A percentile compares a stretch with the other conserved stretches of the same genome.
Evolutionary conservation across 1,140 invertebrate species (phyloP).

Genomic region (Sitobion miscanthi): DNA sequence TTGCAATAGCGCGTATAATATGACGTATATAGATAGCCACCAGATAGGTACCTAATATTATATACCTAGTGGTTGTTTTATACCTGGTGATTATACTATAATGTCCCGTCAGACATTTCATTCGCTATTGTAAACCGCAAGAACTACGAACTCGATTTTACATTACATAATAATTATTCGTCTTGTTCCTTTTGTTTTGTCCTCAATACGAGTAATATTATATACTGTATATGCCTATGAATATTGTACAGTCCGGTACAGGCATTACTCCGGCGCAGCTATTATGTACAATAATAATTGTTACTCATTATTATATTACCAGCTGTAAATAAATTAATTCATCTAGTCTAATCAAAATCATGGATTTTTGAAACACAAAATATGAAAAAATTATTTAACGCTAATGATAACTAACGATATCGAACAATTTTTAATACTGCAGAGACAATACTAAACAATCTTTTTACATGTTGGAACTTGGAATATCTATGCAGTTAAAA

Average conservation of each 20-base stretch:
- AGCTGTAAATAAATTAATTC: not conserved
- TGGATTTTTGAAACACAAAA: not conserved
- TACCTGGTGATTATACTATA: not conserved
- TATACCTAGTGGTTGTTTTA: not conserved
- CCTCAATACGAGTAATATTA: not conserved
- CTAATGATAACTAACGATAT: not conserved
- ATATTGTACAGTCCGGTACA: not conserved
- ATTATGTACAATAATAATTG: not conserved
- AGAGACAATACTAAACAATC: not conserved
- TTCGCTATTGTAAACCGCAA: not conserved
- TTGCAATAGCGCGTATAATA: not conserved
- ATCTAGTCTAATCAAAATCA: not conserved
- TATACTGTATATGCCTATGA: not conserved
- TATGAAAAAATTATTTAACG: not conserved
- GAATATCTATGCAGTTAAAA: not conserved
- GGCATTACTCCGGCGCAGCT: too few relatives aligned
- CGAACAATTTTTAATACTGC: not conserved
- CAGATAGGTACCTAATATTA: not conserved
- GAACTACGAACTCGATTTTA: not conserved
- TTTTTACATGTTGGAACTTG: not conserved
- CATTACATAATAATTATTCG: not conserved
- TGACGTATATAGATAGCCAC: too few relatives aligned
- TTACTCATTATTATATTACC: not conserved
- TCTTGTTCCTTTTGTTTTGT: not conserved
- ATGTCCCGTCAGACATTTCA: not conserved